These are phyloP conservation scores for Pseudococcus viburni DNA, from an alignment of 2,888 invertebrate species.

Conservation along the genomic window DNA sequence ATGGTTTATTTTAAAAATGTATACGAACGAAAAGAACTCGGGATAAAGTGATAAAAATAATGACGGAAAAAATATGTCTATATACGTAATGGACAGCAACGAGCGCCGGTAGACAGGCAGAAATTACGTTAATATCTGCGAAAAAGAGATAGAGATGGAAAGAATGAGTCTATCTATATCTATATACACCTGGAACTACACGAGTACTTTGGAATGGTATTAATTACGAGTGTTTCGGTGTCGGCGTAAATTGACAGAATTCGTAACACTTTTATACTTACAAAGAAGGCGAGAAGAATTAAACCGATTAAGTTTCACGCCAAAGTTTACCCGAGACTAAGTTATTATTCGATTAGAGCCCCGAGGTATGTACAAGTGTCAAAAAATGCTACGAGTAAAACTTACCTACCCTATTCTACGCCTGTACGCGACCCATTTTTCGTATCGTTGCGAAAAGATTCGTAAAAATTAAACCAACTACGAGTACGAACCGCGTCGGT, in stretches of 20 bases:
- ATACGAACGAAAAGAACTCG: not conserved
- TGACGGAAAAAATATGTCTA: not conserved
- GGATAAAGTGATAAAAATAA: not conserved
- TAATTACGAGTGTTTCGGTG: slow-evolving; percentile 18
- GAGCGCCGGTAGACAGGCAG: not conserved
- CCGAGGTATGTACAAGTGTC: slow-evolving; percentile 10
- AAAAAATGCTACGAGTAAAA: slow-evolving; percentile 13
- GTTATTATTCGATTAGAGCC: slow-evolving; percentile 14
- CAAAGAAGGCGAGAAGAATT: slow-evolving; percentile 9
- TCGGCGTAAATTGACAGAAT: slow-evolving; percentile 34
- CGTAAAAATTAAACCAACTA: slow-evolving; percentile 21
- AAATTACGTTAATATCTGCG: not conserved
- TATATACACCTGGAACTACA: not conserved
- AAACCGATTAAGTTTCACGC: slow-evolving; percentile 27
- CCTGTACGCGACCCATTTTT: slow-evolving; percentile 11
- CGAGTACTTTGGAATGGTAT: not conserved
- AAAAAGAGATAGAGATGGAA: too few species aligned
- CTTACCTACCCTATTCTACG: not conserved
- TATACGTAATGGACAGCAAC: not conserved
- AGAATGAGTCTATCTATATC: not conserved
- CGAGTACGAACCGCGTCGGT: not conserved
- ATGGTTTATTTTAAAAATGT: not conserved
- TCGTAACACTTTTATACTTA: slow-evolving; percentile 28
- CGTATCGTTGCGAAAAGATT: slow-evolving; percentile 8
- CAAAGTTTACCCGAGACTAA: slow-evolving; percentile 28